These are phyloP conservation scores for Bellardia pandia DNA, from an alignment of 2,888 invertebrate genomes.

Conservation along the genomic window DNA sequence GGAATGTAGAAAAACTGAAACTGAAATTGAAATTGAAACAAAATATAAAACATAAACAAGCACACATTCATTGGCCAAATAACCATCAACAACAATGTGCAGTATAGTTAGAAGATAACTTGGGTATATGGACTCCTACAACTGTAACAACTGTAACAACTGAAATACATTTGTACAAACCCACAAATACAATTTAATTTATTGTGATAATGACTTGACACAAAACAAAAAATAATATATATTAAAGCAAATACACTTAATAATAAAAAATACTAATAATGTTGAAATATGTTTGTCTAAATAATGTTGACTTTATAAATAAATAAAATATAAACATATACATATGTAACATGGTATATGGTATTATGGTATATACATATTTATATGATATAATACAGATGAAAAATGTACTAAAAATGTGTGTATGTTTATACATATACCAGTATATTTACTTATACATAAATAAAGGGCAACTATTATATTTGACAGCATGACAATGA, in stretches of 20 bases:
- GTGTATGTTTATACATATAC: not conserved
- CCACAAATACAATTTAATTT: not conserved
- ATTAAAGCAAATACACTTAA: slow-evolving; percentile 57
- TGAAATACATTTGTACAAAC: not conserved
- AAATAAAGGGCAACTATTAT: slow-evolving; percentile 39
- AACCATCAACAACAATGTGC: slow-evolving; percentile 1
- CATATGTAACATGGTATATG: too few relatives aligned
- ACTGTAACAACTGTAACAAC: not conserved
- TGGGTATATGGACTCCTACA: not conserved
- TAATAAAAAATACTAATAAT: slow-evolving; percentile 59
- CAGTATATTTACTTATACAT: not conserved
- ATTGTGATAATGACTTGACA: slow-evolving; percentile 58
- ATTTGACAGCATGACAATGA: slow-evolving; percentile 60
- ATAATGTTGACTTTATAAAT: slow-evolving; percentile 52
- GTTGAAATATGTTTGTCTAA: slow-evolving; percentile 23
- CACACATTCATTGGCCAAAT: slow-evolving; percentile 12
- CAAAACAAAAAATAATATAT: not conserved
- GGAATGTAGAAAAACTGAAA: not conserved
- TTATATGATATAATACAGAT: not conserved
- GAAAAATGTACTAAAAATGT: not conserved
- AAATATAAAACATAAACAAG: slow-evolving; percentile 17
- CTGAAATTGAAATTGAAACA: not conserved
- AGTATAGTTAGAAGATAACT: slow-evolving; percentile 5
- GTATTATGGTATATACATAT: not conserved
- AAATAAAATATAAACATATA: slow-evolving; percentile 4